Conservation (phyloP, 2,797 vertebrate species). For the Rachycentron canadum region DNA sequence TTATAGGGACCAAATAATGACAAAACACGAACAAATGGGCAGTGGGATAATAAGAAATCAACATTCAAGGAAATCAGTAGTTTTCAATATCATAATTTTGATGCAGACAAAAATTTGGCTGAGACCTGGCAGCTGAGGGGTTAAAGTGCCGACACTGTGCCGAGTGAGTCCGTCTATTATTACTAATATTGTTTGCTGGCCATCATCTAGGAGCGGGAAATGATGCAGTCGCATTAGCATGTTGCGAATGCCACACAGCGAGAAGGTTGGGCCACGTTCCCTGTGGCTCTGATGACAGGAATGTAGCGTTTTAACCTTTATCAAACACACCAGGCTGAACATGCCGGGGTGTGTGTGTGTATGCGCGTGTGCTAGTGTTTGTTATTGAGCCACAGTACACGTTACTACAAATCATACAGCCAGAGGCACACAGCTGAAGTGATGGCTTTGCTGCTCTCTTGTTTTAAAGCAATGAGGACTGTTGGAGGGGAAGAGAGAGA, state of each 20-base stretch:
- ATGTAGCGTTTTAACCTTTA: conserved; percentile 54
- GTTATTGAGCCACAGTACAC: conserved; percentile 28
- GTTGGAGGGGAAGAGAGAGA: conserved; percentile 22
- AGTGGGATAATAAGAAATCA: not conserved
- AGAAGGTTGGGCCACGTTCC: conserved; percentile 40
- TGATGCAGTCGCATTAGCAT: conserved; percentile 58
- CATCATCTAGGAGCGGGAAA: conserved; percentile 30
- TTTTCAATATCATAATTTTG: conserved; percentile 9
- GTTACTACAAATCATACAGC: conserved; percentile 54
- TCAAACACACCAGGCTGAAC: conserved; percentile 46
- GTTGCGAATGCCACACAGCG: conserved; percentile 13
- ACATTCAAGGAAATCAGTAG: not conserved
- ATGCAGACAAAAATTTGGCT: not conserved
- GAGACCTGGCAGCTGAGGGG: not conserved
- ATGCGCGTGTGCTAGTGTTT: not conserved
- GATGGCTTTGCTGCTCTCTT: conserved; percentile 32
- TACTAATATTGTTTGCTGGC: conserved; percentile 42
- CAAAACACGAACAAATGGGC: not conserved
- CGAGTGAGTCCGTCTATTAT: conserved; percentile 9
- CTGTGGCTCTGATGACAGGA: conserved; percentile 43
- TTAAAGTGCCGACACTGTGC: conserved; percentile 10
- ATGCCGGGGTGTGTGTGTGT: conserved; percentile 17
- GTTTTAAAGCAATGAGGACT: conserved; percentile 18
- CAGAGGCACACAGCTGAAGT: conserved; percentile 32
- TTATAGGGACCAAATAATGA: conserved; percentile 14